phyloP scores from a whole-genome alignment of 2,888 invertebrate genomes.

The Hydrotaea cyrtoneurina region DNA sequence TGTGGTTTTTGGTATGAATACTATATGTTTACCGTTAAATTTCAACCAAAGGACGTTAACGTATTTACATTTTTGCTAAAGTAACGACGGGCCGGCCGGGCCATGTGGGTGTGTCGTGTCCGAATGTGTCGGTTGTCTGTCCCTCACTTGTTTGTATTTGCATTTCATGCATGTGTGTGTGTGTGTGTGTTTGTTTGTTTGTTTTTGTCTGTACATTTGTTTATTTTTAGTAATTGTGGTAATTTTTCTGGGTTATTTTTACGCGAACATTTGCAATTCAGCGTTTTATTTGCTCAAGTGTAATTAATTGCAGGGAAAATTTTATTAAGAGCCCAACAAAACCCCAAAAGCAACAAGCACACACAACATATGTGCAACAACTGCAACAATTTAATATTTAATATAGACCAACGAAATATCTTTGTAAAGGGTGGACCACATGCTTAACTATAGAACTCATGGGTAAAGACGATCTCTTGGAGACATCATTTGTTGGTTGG shows the following conservation, averaged over 20 bases:
- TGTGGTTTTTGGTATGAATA: background rate
- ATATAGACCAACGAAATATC: too few relatives aligned
- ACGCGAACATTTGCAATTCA: background rate
- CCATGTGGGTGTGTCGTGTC: background rate
- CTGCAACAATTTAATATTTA: too few relatives aligned
- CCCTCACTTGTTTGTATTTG: background rate
- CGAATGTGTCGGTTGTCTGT: too few relatives aligned
- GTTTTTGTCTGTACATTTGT: background rate
- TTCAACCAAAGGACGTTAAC: too few relatives aligned
- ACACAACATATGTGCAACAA: background rate
- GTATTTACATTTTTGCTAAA: background rate
- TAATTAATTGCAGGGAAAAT: background rate
- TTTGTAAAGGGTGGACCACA: too few relatives aligned
- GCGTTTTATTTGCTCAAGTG: background rate
- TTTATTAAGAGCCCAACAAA: background rate
- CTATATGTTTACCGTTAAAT: background rate
- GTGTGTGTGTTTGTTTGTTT: background rate
- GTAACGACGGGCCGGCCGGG: too few relatives aligned
- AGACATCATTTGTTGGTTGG: too few relatives aligned
- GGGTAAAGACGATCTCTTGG: too few relatives aligned
- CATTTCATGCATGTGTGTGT: background rate
- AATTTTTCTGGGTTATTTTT: background rate
- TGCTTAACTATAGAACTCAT: too few relatives aligned
- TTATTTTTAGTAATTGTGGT: background rate
- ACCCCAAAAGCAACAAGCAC: background rate